Conservation (phyloP, 2,888 invertebrate genomes). For the Synanthedon andrenaeformis region DNA sequence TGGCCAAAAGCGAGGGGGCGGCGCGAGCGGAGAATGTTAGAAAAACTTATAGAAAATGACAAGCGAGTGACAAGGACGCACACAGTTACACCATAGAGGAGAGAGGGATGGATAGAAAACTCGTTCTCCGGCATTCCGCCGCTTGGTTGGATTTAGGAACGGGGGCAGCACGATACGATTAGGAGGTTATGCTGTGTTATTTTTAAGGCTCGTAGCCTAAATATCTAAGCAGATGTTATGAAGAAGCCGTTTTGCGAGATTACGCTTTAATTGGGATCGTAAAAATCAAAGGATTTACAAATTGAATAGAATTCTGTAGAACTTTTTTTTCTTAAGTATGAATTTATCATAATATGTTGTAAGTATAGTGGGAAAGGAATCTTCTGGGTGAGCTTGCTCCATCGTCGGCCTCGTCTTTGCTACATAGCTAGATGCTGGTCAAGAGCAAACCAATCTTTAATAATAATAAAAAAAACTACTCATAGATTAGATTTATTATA, state of each 20-base stretch:
- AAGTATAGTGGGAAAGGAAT: too few relatives aligned
- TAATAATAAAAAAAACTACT: too few relatives aligned
- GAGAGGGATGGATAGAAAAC: conserved; percentile 63
- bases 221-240: conserved; percentile 14
- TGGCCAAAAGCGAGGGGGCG: conserved; percentile 58
- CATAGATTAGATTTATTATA: too few relatives aligned
- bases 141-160: conserved; percentile 69
- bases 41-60: conserved; percentile 72
- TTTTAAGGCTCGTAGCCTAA: conserved; percentile 45
- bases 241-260: neutral
- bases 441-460: too few relatives aligned
- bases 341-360: too few relatives aligned
- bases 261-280: neutral
- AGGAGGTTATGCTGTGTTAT: conserved; percentile 64
- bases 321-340: too few relatives aligned
- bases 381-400: too few relatives aligned
- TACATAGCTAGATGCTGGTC: too few relatives aligned
- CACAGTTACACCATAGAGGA: conserved; percentile 42
- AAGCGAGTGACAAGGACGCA: conserved; percentile 60
- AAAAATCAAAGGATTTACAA: too few relatives aligned
- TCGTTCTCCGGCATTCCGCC: conserved; percentile 67
- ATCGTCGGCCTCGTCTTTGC: too few relatives aligned
- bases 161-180: conserved; percentile 68
- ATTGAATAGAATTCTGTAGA: too few relatives aligned
- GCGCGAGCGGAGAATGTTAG: conserved; percentile 60